phyloP scores from a whole-genome alignment of 2,888 invertebrate species.

The Lepidocyrtoides sp. region DNA sequence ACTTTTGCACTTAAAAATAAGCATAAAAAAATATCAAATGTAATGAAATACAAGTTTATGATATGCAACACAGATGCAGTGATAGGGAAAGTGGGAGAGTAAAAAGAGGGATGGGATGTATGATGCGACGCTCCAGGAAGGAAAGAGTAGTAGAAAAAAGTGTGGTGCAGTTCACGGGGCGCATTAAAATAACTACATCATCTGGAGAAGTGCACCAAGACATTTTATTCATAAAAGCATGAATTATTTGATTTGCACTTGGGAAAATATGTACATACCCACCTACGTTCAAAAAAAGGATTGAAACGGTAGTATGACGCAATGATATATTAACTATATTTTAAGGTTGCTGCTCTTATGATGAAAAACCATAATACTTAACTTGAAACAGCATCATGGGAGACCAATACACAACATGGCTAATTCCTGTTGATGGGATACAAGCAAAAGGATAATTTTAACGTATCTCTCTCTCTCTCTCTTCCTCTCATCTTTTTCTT shows the following conservation, averaged over 20 bases:
- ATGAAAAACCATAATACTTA: not conserved
- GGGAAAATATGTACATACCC: conserved; percentile 53
- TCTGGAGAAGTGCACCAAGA: conserved; percentile 67
- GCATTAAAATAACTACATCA: conserved; percentile 57
- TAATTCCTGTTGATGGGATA: conserved; percentile 22
- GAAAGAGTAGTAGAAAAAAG: not conserved
- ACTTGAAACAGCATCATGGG: not conserved
- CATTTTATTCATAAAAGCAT: conserved; percentile 74
- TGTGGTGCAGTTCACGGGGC: conserved; percentile 50
- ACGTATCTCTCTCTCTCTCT: not conserved
- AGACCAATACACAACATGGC: conserved; percentile 26
- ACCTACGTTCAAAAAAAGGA: no score
- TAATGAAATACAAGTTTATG: conserved; percentile 30
- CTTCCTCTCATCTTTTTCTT: no score
- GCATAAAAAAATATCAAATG: not conserved
- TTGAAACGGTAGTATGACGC: conserved; percentile 16
- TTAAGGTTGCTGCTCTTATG: not conserved
- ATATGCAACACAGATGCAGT: not conserved
- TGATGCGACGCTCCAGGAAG: not conserved
- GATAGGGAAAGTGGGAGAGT: not conserved
- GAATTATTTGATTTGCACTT: conserved; percentile 83
- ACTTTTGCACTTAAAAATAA: not conserved
- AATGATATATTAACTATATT: conserved; percentile 40
- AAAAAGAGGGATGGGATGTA: not conserved
- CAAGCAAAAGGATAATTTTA: conserved; percentile 1